Evolutionary conservation across 2,113 vertebrate genomes (phyloP), one percentile per base, ranked within the genome.

Genomic region (Upupa epops): DNA sequence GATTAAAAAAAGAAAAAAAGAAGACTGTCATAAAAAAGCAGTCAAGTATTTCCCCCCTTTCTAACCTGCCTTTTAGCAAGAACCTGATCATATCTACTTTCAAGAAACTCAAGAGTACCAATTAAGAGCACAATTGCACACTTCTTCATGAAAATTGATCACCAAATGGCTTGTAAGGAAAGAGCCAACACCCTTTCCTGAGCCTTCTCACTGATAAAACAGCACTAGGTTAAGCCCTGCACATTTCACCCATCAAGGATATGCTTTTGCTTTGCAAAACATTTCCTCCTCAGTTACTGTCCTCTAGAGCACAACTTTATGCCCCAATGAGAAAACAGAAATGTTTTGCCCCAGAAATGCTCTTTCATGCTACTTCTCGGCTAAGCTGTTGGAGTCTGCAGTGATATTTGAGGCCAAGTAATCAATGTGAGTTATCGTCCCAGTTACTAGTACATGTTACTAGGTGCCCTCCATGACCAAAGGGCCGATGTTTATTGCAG

Each of bases 1-100:
- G 66, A 92, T 58, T 59, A 40, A 86, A 95, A 89, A 79, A 92
- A 76, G 73, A 88, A 88, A 79, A 70, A 88, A 88, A 79, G 4
- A 3, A 84, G 34, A 86, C 61, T 46, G 71, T 51, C 88, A 66
- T 34, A 68, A 92, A 90, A 89, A 77, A 40, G 72, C 18, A 82
- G 59, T 11, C 32, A 72, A 88, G 29, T 58, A 64, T 58, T 75
- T n/a, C 52, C 5, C 28, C 49, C 19, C 25, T 49, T 83, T 63
- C 36, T 21, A 87, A 42, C 56, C 49, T 56, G 15, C 46, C 49
- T 90, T 84, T 84, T 56, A 68, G 45, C 11, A 46, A 81, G 37
- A 80, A 61, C 2, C n/a, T 69, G 17, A 16, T 22, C 70, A 5
- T 40, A 80, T 56, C 80, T 89, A 64, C 52, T 84, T 81, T 61